Base-by-base conservation (phyloP, 2,888 invertebrate genomes). In the Mesorhabditis belari region DNA sequence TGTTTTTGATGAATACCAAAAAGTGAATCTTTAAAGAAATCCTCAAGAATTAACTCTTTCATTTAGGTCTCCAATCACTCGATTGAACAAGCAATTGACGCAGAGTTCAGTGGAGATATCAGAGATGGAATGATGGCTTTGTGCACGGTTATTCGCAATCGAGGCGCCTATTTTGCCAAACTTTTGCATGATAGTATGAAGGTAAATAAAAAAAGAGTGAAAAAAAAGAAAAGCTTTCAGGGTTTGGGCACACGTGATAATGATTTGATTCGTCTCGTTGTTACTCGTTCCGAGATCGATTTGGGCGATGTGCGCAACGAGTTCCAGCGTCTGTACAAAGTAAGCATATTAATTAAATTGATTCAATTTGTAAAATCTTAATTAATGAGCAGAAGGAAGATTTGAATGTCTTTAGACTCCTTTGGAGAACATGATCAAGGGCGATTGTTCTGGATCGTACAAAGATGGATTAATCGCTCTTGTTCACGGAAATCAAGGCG, bases 241-340 rank as follows among this genome's bases (percentile, higher is more conserved):
- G 80, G 80, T 5, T 62, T 81, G 56, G 80, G 80, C 58, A 80
- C 80, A 2, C 70, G 77, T 23, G 81, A 81, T 61, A 73, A 67
- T 35, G 77, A 77, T 57, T 64, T 81, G 53, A 81, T 80, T 49
- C 74, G 81, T 6, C 64, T 79, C n/a, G 66, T 80, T 23, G 81
- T 82, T 25, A 72, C 77, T 12, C 71, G 81, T 17, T 68, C 75
- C 49, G 79, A 79, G 60, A 66, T 70, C 61, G 92, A 92, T 82
- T 65, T 69, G 71, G 69, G 54, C 26, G 71, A 71, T 51, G 65
- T 71, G 23, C 63, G 71, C 28, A 64, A 59, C 21, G 66, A 61
- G 57, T 69, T 71, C 67, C 66, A 66, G 53, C 50, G 35, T 9
- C 12, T 35, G 44, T 35, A 35, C 44, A 35, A 35, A n/a, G 44